A percentile compares a stretch with the other conserved stretches of the same genome.
phyloP scores from a whole-genome alignment of 2,888 invertebrate species.

The Orchesella flavescens region DNA sequence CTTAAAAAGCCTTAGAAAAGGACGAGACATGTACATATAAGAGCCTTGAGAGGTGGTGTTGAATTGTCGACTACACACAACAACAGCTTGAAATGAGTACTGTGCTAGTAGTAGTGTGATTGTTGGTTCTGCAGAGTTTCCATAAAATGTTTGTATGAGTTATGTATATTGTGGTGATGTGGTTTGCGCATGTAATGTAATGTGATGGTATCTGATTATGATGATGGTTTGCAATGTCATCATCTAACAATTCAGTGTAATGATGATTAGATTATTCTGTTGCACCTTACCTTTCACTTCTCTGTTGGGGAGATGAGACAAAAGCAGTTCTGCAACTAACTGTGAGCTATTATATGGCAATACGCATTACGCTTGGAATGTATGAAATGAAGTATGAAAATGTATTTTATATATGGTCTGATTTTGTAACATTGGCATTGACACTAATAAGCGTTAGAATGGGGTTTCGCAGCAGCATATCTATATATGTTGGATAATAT shows the following conservation, averaged over 20 bases:
- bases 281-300: conserved; percentile 58
- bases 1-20: conserved; percentile 5
- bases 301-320: conserved; percentile 51
- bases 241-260: not conserved
- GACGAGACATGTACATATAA: not conserved
- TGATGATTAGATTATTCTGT: conserved; percentile 3
- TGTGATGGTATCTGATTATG: conserved; percentile 14
- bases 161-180: not conserved
- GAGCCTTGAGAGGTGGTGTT: conserved; percentile 6
- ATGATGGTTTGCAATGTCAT: conserved; percentile 25
- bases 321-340: conserved; percentile 14
- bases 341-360: not conserved
- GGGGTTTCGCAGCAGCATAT: not conserved
- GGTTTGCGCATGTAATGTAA: conserved; percentile 9
- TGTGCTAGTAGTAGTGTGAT: not conserved
- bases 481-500: not conserved
- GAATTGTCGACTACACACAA: not conserved
- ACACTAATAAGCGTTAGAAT: conserved; percentile 64
- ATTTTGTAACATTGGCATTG: conserved; percentile 71
- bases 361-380: conserved; percentile 15
- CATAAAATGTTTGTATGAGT: not conserved
- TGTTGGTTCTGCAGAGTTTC: not conserved
- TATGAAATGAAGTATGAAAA: conserved; percentile 26
- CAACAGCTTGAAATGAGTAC: not conserved
- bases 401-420: conserved; percentile 51